Percentiles rank a stretch among this genome's conserved stretches.
Evolutionary conservation across 1,140 invertebrate genomes (phyloP).

Genomic region (Plutomurus gul): DNA sequence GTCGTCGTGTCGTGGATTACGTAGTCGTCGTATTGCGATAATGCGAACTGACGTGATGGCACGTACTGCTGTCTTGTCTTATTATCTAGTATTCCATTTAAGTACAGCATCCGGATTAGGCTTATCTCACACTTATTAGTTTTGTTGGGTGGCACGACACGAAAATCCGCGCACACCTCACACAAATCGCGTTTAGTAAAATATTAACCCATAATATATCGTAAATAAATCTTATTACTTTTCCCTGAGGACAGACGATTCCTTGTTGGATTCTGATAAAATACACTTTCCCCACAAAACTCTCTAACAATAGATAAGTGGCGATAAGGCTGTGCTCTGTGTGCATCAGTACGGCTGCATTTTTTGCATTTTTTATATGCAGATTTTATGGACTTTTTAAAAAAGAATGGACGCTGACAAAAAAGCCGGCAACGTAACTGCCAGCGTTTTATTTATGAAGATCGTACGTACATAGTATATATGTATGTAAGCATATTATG

Average conservation of each 20-base stretch:
- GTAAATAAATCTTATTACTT: neutral
- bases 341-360: too few relatives aligned
- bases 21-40: neutral
- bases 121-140: neutral
- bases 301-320: conserved; percentile 24
- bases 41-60: neutral
- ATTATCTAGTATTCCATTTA: neutral
- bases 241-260: conserved; percentile 3
- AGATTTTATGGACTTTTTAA: conserved; percentile 12
- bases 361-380: conserved; percentile 21
- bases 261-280: neutral
- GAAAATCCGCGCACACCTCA: conserved; percentile 4
- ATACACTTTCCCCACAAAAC: conserved; percentile 23
- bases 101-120: neutral
- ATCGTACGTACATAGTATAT: neutral
- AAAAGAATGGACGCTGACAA: neutral
- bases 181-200: too few relatives aligned
- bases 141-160: neutral
- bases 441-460: too few relatives aligned
- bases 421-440: too few relatives aligned
- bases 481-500: neutral
- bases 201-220: too few relatives aligned
- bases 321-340: neutral
- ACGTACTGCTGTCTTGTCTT: neutral
- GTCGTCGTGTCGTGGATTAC: too few relatives aligned